Conservation (phyloP, 2,113 vertebrate genomes). For the Daboia siamensis region DNA sequence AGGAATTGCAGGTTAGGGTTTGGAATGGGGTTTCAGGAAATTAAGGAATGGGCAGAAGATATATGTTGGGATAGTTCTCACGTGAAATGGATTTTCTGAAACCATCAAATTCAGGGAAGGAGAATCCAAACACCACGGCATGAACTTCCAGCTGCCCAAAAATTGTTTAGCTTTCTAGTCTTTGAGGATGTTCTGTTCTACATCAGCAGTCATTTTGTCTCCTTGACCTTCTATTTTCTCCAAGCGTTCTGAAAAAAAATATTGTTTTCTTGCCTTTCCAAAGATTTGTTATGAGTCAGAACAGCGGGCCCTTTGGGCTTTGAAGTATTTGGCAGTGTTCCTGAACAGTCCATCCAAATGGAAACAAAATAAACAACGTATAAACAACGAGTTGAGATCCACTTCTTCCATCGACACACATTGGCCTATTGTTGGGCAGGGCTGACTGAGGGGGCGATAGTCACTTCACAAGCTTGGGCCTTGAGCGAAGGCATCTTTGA, state of each 20-base stretch:
- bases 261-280: background rate
- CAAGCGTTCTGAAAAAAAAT: background rate
- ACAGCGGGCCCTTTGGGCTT: background rate
- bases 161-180: background rate
- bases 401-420: background rate
- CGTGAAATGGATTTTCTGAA: background rate
- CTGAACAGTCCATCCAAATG: background rate
- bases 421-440: background rate
- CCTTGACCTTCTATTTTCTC: background rate
- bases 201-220: background rate
- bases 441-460: background rate
- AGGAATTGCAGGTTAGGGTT: background rate
- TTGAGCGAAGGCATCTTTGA: no score
- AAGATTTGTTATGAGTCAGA: background rate
- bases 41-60: background rate
- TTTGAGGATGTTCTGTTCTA: background rate
- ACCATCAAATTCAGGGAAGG: no score
- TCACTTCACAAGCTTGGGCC: background rate
- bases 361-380: slow-evolving; percentile 19
- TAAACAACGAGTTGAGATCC: background rate
- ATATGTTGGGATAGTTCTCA: background rate
- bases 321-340: background rate
- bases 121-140: no score
- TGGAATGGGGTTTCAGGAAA: background rate
- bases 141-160: background rate